phyloP scores from a whole-genome alignment of 2,113 vertebrate species.

The Rousettus leschenaultii region DNA sequence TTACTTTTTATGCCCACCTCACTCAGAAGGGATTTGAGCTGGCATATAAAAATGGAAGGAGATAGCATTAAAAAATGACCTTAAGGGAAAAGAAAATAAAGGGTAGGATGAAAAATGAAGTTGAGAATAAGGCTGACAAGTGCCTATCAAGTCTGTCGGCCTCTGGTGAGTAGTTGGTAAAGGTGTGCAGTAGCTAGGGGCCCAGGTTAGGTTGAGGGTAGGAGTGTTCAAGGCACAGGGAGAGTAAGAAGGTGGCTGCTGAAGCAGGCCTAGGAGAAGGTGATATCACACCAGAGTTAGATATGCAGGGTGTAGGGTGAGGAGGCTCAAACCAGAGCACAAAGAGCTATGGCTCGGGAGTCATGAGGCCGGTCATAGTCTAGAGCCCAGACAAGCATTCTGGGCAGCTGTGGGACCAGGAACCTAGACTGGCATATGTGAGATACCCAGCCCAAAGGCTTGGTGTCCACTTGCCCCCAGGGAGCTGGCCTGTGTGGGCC shows the following conservation, averaged over 20 bases:
- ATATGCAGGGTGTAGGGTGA: neutral
- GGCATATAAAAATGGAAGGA: neutral
- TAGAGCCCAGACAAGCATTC: neutral
- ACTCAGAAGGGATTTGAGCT: neutral
- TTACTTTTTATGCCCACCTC: neutral
- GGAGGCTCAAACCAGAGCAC: neutral
- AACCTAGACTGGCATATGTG: neutral
- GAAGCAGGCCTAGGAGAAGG: neutral
- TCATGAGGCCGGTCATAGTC: neutral
- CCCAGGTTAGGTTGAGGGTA: neutral
- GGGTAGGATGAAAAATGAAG: neutral
- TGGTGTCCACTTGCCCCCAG: neutral
- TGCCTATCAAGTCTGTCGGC: neutral
- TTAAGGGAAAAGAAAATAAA: neutral
- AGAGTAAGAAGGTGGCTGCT: neutral
- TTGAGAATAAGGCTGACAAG: neutral
- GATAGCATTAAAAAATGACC: neutral
- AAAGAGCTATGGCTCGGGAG: neutral
- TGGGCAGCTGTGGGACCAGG: neutral
- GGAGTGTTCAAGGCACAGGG: neutral
- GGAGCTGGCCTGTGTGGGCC: neutral
- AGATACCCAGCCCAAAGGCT: neutral
- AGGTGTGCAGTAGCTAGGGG: neutral
- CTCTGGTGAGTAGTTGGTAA: neutral
- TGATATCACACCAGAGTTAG: neutral